Base-by-base conservation (phyloP, 2,113 vertebrate genomes). In the Protobothrops mucrosquamatus region DNA sequence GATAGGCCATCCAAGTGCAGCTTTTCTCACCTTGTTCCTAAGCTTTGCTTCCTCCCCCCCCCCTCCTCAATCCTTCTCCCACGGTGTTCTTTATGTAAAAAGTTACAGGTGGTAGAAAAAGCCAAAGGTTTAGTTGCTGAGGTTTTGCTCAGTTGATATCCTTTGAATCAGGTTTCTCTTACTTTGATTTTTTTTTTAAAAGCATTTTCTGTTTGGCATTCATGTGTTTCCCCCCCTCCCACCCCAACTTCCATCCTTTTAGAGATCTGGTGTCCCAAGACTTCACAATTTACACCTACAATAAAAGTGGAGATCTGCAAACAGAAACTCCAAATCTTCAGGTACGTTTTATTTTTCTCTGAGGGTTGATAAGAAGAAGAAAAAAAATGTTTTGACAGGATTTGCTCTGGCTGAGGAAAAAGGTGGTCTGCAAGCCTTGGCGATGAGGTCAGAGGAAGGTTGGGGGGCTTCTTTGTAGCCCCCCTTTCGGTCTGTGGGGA, bases 251-350 rank as follows among this genome's bases (percentile, higher is more conserved):
- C 22, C 6, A 88, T 12, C 51, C 15, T 46, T 91, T n/a, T 95
- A 98, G 98, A 93, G 96, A 97, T 64, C 97, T 99, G 95, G 97
- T 99, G 87, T 98, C 99, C 87, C 95, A 97, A 94, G 98, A 99
- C 96, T 99, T 99, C 97, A 98, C 98, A 0, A 97, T 99, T 94
- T 99, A 98, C 95, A 97, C 98, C 74, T 99, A 99, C 48, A 92
- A 93, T 43, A 93, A 97, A 57, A 96, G 98, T 74, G 98, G 99
- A 15, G 96, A 96, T 24, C 87, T 99, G 95, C 93, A 98, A 57
- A 95, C 97, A 15, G 96, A 98, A 93, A 87, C 92, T 87, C 98
- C 98, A 87, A 95, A 97, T 93, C 88, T 98, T 46, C 97, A 98
- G 98, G 99, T 99, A 98, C 94, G 95, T 48, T 87, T 90, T 94